Evolutionary conservation across 2,797 vertebrate species (phyloP), one percentile per base, ranked within the genome.

Genomic region (Rhinogobio ventralis): DNA sequence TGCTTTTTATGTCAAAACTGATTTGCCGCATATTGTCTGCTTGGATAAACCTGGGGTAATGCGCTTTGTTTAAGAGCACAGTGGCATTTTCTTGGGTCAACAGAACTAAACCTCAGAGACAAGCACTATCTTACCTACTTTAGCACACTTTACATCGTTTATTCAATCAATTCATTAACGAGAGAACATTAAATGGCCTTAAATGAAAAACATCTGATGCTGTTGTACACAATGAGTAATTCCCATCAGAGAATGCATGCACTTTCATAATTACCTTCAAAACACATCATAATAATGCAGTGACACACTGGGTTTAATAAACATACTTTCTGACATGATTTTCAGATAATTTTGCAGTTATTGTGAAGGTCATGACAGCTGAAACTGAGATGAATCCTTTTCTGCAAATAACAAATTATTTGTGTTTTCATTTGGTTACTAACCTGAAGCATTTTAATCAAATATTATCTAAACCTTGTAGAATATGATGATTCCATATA

Each of bases 251-350:
- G 55, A 20, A 78, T 46, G 36, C 39, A 28, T 30, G 39, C 76
- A 64, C 39, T 49, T 62, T 7, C 5, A 46, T 30, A 79, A 66
- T 66, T 79, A 79, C 17, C 76, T 64, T 79, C 57, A 45, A 42
- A 77, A 77, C 53, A 76, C 33, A 77, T 60, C 33, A 6, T 28
- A 14, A 64, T 28, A 64, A 79, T 79, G 15, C 57, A 78, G 76
- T 78, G 55, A 10, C 75, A 46, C 25, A 8, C 4, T 42, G 23
- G 9, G 33, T 78, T 60, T 78, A 62, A 45, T 20, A 11, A 78
- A 62, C 75, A 45, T 9, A 45, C 13, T 57, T 76, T 36, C 74
- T 9, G 20, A 39, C 39, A 17, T 5, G 6, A 77, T 49, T 49
- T 64, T 14, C 42, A 82, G 13, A 51, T 33, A 39, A 42, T 45